Percentiles rank a stretch among this genome's conserved stretches.
phyloP scores from a whole-genome alignment of 2,797 vertebrate genomes.

The Pseudocheirus occidentalis region DNA sequence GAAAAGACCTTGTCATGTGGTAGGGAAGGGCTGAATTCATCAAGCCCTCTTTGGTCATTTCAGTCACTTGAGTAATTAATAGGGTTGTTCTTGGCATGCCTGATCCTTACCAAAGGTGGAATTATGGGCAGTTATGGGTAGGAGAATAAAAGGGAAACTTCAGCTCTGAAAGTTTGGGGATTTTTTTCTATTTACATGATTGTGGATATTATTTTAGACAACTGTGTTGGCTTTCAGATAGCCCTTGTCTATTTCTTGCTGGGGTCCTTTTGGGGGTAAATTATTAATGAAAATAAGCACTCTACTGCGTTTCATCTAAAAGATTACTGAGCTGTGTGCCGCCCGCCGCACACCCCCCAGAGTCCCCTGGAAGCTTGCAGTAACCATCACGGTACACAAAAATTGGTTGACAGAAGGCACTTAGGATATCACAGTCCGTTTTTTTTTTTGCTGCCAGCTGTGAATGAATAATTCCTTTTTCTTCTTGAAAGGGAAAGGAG shows the following conservation, averaged over 20 bases:
- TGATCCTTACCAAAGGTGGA: neutral
- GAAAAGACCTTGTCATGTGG: neutral
- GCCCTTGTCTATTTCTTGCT: neutral
- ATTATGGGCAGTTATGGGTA: neutral
- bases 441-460: conserved; percentile 57
- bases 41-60: neutral
- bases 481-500: conserved; percentile 54
- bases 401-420: neutral
- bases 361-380: neutral
- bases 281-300: conserved; percentile 1
- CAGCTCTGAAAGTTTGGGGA: conserved; percentile 54
- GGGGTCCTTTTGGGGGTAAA: conserved; percentile 29
- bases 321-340: conserved; percentile 38
- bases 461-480: conserved; percentile 61
- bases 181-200: conserved; percentile 55
- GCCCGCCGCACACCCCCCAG: neutral
- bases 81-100: neutral
- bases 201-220: conserved; percentile 15
- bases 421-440: fast-evolving
- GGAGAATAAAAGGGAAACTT: neutral
- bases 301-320: neutral
- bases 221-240: neutral
- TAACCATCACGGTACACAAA: neutral
- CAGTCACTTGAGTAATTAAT: neutral
- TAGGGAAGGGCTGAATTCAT: neutral